These are phyloP conservation scores for Hyposmocoma kahamanoa DNA, from an alignment of 1,140 invertebrate species.

Conservation along the genomic window DNA sequence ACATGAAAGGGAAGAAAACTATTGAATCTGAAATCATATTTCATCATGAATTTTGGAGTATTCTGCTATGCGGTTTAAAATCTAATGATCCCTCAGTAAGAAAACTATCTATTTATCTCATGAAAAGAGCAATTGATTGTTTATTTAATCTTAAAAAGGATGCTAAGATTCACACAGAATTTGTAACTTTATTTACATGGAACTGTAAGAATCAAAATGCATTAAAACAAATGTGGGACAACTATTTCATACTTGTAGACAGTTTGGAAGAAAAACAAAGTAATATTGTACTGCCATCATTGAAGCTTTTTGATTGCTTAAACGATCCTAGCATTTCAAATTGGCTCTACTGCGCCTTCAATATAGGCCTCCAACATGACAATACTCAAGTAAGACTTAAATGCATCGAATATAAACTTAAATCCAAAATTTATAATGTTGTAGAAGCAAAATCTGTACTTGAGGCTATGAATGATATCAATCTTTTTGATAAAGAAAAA, in stretches of 20 bases:
- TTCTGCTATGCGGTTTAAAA: constrained; percentile 34
- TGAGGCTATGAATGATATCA: constrained; percentile 49
- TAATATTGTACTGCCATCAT: constrained; percentile 58
- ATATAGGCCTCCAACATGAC: constrained; percentile 53
- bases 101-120: constrained; percentile 47
- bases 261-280: constrained; percentile 61
- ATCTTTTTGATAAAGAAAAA: constrained; percentile 35
- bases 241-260: constrained; percentile 54
- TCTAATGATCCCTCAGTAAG: constrained; percentile 24
- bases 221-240: constrained; percentile 41
- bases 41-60: constrained; percentile 44
- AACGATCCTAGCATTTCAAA: constrained; percentile 28
- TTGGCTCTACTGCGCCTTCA: constrained; percentile 52
- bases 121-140: constrained; percentile 53
- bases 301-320: constrained; percentile 40
- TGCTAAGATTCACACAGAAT: constrained; percentile 21
- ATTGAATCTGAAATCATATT: constrained; percentile 33
- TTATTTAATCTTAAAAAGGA: constrained; percentile 30
- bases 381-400: constrained; percentile 45
- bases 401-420: constrained; percentile 42
- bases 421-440: constrained; percentile 22
- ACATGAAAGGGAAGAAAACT: constrained; percentile 14
- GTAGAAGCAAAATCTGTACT: constrained; percentile 35
- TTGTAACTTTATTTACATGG: constrained; percentile 34
- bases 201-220: constrained; percentile 19